Percentiles rank a stretch among this genome's conserved stretches.
Conservation (phyloP, 2,113 vertebrate genomes). For the Nerophis ophidion region DNA sequence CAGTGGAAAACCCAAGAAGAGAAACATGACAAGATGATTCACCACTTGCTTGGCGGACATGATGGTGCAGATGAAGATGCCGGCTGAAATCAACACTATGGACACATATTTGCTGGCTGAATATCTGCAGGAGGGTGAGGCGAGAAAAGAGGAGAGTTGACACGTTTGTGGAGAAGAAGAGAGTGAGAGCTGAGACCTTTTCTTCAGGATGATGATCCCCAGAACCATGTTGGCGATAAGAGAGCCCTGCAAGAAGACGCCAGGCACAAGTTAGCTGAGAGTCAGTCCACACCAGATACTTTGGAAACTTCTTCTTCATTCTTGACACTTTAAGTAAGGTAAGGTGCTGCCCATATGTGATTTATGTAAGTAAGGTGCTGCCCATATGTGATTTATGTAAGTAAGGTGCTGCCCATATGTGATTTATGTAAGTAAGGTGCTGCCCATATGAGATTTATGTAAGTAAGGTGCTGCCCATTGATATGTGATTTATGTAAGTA, state of each 20-base stretch:
- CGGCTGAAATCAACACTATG: constrained; percentile 86
- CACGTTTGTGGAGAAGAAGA: no score
- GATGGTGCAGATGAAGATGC: constrained; percentile 95
- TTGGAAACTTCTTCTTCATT: background rate
- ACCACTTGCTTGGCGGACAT: constrained; percentile 99
- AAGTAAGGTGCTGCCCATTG: no score
- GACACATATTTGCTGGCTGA: constrained; percentile 83
- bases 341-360: no score
- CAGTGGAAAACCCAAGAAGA: no score
- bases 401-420: no score
- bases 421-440: no score
- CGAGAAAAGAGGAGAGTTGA: background rate
- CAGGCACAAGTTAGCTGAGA: no score
- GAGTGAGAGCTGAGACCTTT: constrained; percentile 73
- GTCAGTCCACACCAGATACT: no score
- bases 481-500: no score
- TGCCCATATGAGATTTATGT: no score
- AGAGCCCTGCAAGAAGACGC: constrained; percentile 78
- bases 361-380: no score
- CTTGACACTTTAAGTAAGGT: background rate
- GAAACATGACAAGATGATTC: constrained; percentile 48
- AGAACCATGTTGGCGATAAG: constrained; percentile 95
- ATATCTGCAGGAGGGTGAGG: constrained; percentile 73
- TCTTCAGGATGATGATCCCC: constrained; percentile 92
- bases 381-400: no score